Conservation (phyloP, 2,113 vertebrate genomes). For the Sinosuthora webbiana region DNA sequence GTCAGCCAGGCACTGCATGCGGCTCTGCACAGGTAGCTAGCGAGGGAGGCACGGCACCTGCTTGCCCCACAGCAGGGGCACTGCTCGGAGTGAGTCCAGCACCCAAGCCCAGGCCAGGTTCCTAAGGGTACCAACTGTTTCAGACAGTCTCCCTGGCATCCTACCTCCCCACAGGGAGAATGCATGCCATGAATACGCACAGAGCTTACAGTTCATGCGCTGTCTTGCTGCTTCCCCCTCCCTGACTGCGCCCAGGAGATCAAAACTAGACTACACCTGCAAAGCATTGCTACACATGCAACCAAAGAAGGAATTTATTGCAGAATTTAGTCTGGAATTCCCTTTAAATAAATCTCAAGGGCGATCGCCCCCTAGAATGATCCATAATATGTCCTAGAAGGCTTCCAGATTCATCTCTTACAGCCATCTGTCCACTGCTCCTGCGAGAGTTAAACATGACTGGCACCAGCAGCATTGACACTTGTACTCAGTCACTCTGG, state of each 20-base stretch:
- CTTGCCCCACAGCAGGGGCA: background rate
- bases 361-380: background rate
- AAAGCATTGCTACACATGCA: background rate
- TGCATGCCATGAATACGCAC: background rate
- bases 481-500: background rate
- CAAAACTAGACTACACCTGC: background rate
- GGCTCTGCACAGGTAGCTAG: background rate
- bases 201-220: background rate
- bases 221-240: background rate
- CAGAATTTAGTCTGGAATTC: background rate
- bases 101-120: background rate
- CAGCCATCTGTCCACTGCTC: background rate
- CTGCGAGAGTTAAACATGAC: background rate
- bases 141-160: background rate
- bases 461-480: background rate
- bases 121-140: background rate
- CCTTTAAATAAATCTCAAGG: background rate
- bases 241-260: background rate
- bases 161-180: rapidly evolving
- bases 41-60: rapidly evolving
- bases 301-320: background rate
- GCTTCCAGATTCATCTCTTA: background rate
- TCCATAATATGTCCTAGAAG: background rate
- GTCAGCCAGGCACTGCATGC: background rate
- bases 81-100: background rate